Base-by-base conservation (phyloP, 2,888 invertebrate genomes). In the Caenorhabditis sulstoni region DNA sequence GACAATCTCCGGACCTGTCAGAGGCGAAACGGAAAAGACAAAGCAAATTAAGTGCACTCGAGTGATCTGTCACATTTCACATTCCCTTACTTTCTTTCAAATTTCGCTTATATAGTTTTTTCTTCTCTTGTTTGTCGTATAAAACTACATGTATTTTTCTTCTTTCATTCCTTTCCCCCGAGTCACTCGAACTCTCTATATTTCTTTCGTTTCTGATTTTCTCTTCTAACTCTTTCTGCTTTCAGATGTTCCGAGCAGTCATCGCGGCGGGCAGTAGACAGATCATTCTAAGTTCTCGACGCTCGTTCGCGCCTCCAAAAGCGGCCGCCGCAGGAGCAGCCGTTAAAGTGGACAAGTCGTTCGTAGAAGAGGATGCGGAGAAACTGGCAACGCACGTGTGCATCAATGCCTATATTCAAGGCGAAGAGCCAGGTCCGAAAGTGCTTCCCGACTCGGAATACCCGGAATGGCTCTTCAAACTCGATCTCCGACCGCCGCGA, bases 391-490 rank as follows among this genome's bases (percentile, higher is more conserved):
- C 83, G 11, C 85, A 85, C 73, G 89, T 87, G 11, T 89, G 87
- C 75, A 83, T 90, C 57, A 89, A 89, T 71, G 87, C 85, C 70
- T 85, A 86, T 47, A 77, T 82, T 53, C 87, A 87, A 81, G 88
- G 91, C 3, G 86, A 88, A 20, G 91, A 91, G 75, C 91, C 91
- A 0, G 92, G 92, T 53, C 91, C 91, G 3, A 86, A 89, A 61
- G 85, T 92, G 35, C 90, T 90, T 55, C 87, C 90, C 7, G 91
- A 92, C 79, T 87, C 87, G 18, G 91, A 92, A 74, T 92, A 92
- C 79, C 92, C 92, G 1, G 89, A 90, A 9, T 92, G 92, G 92
- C 70, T 90, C 23, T 89, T 89, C 77, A 74, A 89, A 61, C 50
- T 90, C 79, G 81, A 88, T 64, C 49, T 89, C 20, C 64, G 74